Evolutionary conservation across 1,140 invertebrate genomes (phyloP).

Genomic region (Heliothis virescens): DNA sequence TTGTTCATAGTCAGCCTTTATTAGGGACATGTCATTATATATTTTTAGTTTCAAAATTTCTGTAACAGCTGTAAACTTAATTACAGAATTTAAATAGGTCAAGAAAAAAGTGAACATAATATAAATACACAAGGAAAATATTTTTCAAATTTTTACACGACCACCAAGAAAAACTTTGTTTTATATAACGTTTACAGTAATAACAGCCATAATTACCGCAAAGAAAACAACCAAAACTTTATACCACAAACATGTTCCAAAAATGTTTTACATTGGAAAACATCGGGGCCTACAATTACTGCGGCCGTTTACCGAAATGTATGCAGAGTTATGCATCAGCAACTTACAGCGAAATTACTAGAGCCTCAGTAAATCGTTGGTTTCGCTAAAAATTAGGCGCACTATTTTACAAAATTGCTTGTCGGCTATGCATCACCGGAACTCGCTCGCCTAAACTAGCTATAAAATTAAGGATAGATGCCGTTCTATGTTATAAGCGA

Average conservation of each 20-base stretch:
- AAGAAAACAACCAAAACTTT: not conserved
- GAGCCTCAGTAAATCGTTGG: slow-evolving; percentile 5
- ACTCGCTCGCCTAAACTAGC: slow-evolving; percentile 40
- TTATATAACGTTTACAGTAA: not conserved
- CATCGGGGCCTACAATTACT: not conserved
- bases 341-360: slow-evolving; percentile 6
- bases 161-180: not conserved
- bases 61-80: too few species aligned
- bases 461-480: slow-evolving; percentile 34
- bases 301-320: slow-evolving; percentile 16
- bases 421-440: slow-evolving; percentile 43
- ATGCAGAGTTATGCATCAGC: slow-evolving; percentile 26
- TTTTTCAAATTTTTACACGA: too few species aligned
- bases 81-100: too few species aligned
- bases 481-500: not conserved
- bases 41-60: too few species aligned
- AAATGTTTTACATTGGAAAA: not conserved
- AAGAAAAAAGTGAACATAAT: too few species aligned
- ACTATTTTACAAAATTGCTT: slow-evolving; percentile 44
- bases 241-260: not conserved
- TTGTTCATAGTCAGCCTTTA: too few species aligned
- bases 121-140: too few species aligned
- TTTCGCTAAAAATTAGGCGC: slow-evolving; percentile 39
- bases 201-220: not conserved
- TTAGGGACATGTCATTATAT: too few species aligned